Conservation (phyloP, 1,140 invertebrate genomes). For the Metopolophium dirhodum region DNA sequence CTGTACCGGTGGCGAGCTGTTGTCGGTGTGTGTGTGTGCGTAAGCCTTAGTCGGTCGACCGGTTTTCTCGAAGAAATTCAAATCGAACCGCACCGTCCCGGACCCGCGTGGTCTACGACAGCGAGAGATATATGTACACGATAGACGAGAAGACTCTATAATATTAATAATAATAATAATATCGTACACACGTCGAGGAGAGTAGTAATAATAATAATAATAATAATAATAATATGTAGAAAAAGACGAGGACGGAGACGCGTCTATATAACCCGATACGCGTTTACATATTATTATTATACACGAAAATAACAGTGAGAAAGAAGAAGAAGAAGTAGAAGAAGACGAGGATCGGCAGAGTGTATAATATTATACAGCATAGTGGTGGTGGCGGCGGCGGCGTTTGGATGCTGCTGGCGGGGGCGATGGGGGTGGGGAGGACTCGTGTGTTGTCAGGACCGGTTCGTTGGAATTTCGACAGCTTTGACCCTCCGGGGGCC, state of each 20-base stretch:
- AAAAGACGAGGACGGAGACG: background rate
- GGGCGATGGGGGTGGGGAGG: background rate
- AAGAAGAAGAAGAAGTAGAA: background rate
- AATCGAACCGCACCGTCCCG: background rate
- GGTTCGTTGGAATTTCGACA: conserved; percentile 52
- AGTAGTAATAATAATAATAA: background rate
- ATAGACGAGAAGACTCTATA: background rate
- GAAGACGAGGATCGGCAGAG: background rate
- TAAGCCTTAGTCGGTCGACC: conserved; percentile 2
- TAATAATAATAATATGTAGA: background rate
- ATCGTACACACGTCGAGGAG: background rate
- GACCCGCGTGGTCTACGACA: background rate
- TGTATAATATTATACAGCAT: too few relatives aligned
- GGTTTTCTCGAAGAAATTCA: conserved; percentile 46
- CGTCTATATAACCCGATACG: background rate
- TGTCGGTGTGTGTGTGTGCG: background rate
- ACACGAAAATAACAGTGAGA: background rate
- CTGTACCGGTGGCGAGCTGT: background rate
- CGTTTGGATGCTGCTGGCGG: background rate
- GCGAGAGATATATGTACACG: background rate
- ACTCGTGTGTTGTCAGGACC: background rate
- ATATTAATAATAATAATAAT: background rate
- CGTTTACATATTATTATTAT: background rate
- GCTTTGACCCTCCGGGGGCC: conserved; percentile 42
- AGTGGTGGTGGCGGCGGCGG: background rate